Conservation (phyloP, 2,797 vertebrate species). For the Muraenolepis orangiensis region DNA sequence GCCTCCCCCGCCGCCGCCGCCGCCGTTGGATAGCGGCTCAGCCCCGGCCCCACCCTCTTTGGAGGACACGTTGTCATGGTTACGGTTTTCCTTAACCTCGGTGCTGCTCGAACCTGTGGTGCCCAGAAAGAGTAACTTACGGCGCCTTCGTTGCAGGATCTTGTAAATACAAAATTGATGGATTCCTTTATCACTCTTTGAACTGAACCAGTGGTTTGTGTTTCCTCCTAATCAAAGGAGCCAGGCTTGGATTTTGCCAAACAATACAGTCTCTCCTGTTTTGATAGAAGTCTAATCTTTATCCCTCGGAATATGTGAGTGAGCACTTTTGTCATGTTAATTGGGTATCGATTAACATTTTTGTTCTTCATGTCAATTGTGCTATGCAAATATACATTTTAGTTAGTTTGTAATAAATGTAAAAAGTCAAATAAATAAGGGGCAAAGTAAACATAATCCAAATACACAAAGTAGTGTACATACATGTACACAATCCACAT, state of each 20-base stretch:
- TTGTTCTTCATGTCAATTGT: too few species aligned
- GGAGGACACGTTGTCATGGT: conserved; percentile 89
- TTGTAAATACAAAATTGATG: conserved; percentile 99
- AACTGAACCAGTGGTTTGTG: conserved; percentile 96
- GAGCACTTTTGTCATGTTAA: not conserved
- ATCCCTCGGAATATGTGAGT: not conserved
- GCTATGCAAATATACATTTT: too few species aligned
- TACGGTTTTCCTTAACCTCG: conserved; percentile 96
- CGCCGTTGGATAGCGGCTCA: conserved; percentile 84
- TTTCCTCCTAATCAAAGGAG: conserved; percentile 61
- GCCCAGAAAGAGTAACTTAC: conserved; percentile 99
- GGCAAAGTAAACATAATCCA: not conserved
- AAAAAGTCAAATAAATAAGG: too few species aligned
- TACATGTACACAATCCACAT: too few species aligned
- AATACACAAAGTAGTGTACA: too few species aligned
- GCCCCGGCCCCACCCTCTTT: conserved; percentile 84
- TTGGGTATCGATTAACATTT: not conserved
- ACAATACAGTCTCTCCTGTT: not conserved
- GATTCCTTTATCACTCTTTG: conserved; percentile 99
- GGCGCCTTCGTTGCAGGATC: conserved; percentile 99
- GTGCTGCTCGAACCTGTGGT: conserved; percentile 98
- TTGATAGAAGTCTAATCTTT: conserved; percentile 7
- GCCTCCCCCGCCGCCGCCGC: conserved; percentile 80
- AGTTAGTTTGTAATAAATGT: too few species aligned
- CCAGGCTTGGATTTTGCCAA: conserved; percentile 31